These are phyloP conservation scores for Scopus umbretta DNA, from an alignment of 2,113 vertebrate species.

Conservation along the genomic window DNA sequence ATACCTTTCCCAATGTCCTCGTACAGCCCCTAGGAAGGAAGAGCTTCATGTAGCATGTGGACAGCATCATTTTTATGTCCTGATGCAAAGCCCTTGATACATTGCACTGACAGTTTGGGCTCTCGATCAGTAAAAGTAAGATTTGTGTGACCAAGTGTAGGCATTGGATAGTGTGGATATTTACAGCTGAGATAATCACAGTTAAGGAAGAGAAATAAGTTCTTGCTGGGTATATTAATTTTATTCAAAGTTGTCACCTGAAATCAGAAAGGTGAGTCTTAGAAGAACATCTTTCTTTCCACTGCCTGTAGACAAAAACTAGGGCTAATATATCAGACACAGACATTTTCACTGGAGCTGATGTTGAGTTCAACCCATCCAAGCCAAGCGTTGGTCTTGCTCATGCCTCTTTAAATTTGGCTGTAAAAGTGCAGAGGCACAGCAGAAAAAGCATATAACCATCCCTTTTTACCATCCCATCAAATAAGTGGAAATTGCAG, in stretches of 20 bases:
- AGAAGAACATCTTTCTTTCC: background rate
- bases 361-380: accelerated
- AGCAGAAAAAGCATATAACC: background rate
- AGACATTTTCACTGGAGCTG: background rate
- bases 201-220: background rate
- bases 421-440: background rate
- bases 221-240: background rate
- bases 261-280: background rate
- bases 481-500: background rate
- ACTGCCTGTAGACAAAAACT: accelerated
- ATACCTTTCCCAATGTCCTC: background rate
- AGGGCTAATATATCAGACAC: background rate
- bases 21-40: background rate
- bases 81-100: background rate
- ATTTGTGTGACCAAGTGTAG: background rate
- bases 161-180: background rate
- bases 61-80: background rate
- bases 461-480: background rate
- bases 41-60: background rate
- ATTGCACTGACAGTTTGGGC: background rate
- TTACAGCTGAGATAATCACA: background rate
- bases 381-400: background rate
- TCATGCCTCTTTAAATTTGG: background rate
- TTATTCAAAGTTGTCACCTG: background rate
- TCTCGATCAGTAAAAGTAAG: background rate